These are phyloP conservation scores for Scaptodrosophila latifasciaeformis DNA, from an alignment of 2,888 invertebrate genomes.

Conservation along the genomic window DNA sequence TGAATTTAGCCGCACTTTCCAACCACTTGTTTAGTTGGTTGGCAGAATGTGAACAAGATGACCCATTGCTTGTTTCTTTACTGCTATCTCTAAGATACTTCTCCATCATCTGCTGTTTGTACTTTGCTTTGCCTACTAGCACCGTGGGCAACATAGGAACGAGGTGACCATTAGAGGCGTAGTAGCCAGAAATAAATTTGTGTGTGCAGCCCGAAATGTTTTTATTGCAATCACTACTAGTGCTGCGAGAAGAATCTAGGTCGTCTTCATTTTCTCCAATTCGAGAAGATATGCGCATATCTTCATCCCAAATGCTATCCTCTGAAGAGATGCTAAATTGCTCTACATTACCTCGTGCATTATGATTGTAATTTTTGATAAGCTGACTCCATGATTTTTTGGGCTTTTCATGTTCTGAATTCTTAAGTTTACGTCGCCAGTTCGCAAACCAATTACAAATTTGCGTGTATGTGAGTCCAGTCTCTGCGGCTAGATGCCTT, in stretches of 20 bases:
- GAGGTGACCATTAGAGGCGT: no score
- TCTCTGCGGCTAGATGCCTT: conserved; percentile 82
- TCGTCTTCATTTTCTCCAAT: conserved; percentile 43
- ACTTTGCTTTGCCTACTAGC: conserved; percentile 73
- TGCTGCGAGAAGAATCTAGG: conserved; percentile 48
- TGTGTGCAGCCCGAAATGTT: conserved; percentile 30
- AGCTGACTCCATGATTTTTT: conserved; percentile 85
- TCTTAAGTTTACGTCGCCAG: conserved; percentile 86
- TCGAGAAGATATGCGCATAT: conserved; percentile 59
- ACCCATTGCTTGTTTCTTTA: conserved; percentile 9
- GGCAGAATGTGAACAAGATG: conserved; percentile 45
- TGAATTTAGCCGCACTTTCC: conserved; percentile 84
- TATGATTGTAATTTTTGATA: conserved; percentile 82
- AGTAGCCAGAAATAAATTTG: no score
- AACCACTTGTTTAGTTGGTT: conserved; percentile 84
- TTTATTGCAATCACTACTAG: conserved; percentile 52
- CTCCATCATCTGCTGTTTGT: conserved; percentile 79
- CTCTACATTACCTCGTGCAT: conserved; percentile 86
- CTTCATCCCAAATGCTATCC: conserved; percentile 86
- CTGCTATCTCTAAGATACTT: conserved; percentile 77
- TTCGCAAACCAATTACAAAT: conserved; percentile 89
- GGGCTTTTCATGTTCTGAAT: conserved; percentile 82
- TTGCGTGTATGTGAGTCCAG: conserved; percentile 86
- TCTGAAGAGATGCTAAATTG: conserved; percentile 87
- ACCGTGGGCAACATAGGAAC: conserved; percentile 39